Conservation (phyloP, 2,797 vertebrate genomes). For the Fringilla coelebs region DNA sequence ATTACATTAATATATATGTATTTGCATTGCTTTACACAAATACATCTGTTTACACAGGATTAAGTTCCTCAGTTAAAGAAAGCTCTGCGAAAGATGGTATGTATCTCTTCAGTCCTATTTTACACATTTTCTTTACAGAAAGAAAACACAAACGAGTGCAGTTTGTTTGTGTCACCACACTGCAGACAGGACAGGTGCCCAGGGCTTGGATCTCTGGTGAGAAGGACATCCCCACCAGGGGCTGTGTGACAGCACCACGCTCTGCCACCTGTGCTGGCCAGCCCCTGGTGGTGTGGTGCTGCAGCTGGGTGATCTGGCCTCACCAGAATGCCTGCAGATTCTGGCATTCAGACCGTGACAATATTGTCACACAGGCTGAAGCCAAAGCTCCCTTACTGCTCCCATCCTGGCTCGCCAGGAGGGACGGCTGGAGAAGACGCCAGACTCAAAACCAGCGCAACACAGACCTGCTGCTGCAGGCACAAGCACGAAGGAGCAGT, state of each 20-base stretch:
- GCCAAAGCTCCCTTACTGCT: background rate
- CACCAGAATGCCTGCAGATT: background rate
- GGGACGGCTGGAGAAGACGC: background rate
- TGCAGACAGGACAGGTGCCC: background rate
- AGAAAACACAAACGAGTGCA: background rate
- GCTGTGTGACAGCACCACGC: accelerated
- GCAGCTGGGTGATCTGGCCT: background rate
- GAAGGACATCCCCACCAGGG: accelerated
- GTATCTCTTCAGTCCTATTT: background rate
- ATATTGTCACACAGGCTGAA: accelerated
- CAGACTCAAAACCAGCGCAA: background rate
- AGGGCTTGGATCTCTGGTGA: background rate
- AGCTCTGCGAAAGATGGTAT: background rate
- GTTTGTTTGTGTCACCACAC: background rate
- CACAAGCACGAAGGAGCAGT: background rate
- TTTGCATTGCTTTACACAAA: background rate
- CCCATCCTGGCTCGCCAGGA: background rate
- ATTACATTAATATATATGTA: background rate
- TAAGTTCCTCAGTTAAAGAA: background rate
- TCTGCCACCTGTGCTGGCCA: accelerated
- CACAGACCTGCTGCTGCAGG: background rate
- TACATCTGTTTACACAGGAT: background rate
- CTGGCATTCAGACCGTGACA: too few relatives aligned
- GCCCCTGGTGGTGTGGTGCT: accelerated
- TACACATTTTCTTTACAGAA: background rate